Evolutionary conservation across 2,797 vertebrate species (phyloP).

Genomic region (Mico argentatus): DNA sequence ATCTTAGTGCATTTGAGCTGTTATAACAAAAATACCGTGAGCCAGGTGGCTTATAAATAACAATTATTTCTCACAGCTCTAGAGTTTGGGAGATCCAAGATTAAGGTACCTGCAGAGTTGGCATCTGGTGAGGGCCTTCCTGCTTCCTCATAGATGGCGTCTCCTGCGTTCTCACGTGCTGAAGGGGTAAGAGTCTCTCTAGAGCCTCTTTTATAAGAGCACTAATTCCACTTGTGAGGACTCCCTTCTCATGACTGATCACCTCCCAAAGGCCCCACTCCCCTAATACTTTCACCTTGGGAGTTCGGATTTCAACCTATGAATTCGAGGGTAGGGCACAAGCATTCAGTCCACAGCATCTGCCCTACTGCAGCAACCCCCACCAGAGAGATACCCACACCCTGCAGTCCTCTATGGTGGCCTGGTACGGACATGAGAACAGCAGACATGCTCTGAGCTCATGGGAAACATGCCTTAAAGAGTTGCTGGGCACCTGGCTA

Average conservation of each 20-base stretch:
- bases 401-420: accelerated
- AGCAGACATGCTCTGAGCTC: not conserved
- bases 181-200: not conserved
- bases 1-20: not conserved
- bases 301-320: not conserved
- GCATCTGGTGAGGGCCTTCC: not conserved
- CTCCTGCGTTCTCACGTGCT: not conserved
- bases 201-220: not conserved
- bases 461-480: not conserved
- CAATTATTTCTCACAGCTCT: not conserved
- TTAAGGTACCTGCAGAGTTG: not conserved
- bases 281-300: not conserved
- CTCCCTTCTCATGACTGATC: not conserved
- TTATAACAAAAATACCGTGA: not conserved
- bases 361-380: not conserved
- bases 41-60: too few species aligned
- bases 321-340: not conserved
- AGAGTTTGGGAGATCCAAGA: not conserved
- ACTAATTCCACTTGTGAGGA: not conserved
- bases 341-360: not conserved
- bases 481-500: too few species aligned
- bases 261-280: not conserved
- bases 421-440: not conserved
- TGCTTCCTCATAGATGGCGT: not conserved
- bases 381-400: not conserved